Evolutionary conservation across 1,140 invertebrate genomes (phyloP).

Genomic region (Tetramorium simillimum): DNA sequence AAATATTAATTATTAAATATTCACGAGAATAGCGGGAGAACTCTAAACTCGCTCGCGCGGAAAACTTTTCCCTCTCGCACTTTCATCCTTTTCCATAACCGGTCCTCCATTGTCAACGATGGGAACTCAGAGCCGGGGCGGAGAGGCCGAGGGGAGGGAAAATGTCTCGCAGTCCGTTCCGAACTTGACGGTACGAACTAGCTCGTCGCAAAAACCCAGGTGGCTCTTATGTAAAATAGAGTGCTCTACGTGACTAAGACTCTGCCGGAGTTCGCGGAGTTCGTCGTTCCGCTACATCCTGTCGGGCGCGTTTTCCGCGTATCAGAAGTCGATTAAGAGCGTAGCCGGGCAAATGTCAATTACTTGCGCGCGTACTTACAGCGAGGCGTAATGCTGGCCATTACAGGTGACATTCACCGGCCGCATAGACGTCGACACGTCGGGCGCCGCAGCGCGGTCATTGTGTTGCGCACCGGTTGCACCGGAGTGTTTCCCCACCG

Average conservation of each 20-base stretch:
- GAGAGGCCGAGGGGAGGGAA: neutral
- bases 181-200: neutral
- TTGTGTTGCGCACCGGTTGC: neutral
- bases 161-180: neutral
- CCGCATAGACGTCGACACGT: conserved; percentile 35
- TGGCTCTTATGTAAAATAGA: neutral
- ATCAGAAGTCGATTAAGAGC: conserved; percentile 39
- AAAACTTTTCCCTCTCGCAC: too few species aligned
- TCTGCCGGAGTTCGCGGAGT: too few species aligned
- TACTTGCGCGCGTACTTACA: conserved; percentile 5
- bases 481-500: neutral
- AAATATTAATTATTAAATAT: too few species aligned
- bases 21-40: too few species aligned
- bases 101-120: neutral
- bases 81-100: too few species aligned
- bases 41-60: too few species aligned
- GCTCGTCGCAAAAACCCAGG: neutral
- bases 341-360: conserved; percentile 38
- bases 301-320: neutral
- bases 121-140: too few species aligned
- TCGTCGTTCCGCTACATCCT: neutral
- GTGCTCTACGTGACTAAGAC: neutral
- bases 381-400: conserved; percentile 29
- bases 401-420: conserved; percentile 51
- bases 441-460: neutral